phyloP scores from a whole-genome alignment of 2,888 invertebrate genomes.

The Marronus borbonicus region DNA sequence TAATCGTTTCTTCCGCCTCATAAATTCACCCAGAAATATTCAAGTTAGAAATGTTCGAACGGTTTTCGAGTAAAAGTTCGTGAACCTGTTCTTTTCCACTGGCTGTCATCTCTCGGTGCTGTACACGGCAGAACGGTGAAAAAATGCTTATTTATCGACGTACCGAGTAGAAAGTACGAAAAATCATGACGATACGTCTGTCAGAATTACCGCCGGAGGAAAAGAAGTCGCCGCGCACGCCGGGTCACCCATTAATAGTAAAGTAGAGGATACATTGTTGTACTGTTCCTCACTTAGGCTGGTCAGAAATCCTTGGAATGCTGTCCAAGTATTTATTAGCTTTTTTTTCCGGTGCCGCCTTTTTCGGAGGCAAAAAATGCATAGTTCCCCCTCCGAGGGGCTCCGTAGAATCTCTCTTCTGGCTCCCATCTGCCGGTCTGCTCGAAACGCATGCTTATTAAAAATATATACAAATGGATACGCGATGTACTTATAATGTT shows the following conservation, averaged over 20 bases:
- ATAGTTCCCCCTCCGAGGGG: conserved; percentile 24
- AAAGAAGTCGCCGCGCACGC: conserved; percentile 26
- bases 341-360: conserved; percentile 55
- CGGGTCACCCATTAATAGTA: conserved; percentile 32
- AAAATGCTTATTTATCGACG: conserved; percentile 21
- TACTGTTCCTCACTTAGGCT: conserved; percentile 33
- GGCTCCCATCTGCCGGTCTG: not conserved
- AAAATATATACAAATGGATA: not conserved
- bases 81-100: conserved; percentile 25
- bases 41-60: conserved; percentile 31
- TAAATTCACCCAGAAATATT: conserved; percentile 20
- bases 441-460: not conserved
- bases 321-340: conserved; percentile 63
- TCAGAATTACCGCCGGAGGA: conserved; percentile 16
- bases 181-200: conserved; percentile 32
- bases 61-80: conserved; percentile 35
- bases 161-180: conserved; percentile 34
- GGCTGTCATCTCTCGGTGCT: not conserved
- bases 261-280: conserved; percentile 34
- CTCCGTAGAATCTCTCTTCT: conserved; percentile 1
- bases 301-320: conserved; percentile 62
- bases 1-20: conserved; percentile 25
- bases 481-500: not conserved
- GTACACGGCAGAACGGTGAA: not conserved
- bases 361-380: conserved; percentile 46